Evolutionary conservation across 2,888 invertebrate species (phyloP).

Genomic region (Ophion ventricosus): DNA sequence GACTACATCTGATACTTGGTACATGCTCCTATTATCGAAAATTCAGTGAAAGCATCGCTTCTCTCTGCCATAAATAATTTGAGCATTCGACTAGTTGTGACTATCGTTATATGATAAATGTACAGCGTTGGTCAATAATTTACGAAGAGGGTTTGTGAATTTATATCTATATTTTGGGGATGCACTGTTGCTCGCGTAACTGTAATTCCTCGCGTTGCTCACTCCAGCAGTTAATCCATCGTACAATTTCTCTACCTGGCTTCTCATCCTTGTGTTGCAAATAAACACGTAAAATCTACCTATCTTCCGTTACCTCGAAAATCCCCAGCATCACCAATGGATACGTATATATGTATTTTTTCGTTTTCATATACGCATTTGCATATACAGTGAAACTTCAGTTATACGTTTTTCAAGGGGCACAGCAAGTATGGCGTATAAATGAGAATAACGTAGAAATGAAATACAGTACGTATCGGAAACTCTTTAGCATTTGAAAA

Average conservation of each 20-base stretch:
- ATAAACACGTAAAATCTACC: slow-evolving; percentile 21
- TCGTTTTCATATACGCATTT: neutral
- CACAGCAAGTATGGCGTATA: no score
- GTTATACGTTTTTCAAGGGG: no score
- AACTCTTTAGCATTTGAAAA: no score
- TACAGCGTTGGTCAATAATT: neutral
- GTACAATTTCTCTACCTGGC: slow-evolving; percentile 15
- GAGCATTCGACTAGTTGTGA: neutral
- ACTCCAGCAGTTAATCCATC: slow-evolving; percentile 16
- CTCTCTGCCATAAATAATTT: neutral
- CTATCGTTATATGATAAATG: neutral
- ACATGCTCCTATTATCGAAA: neutral
- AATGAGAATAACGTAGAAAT: no score
- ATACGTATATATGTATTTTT: neutral
- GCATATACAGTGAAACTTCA: no score
- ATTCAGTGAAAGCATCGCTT: neutral
- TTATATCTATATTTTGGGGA: neutral
- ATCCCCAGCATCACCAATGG: slow-evolving; percentile 5
- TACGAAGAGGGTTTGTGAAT: neutral
- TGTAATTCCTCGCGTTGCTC: neutral
- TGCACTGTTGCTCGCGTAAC: neutral
- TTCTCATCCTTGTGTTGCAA: slow-evolving; percentile 17
- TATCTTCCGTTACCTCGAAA: neutral
- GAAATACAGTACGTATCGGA: no score
- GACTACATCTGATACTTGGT: neutral